Conservation (phyloP, 2,797 vertebrate species). For the Argyrosomus regius region DNA sequence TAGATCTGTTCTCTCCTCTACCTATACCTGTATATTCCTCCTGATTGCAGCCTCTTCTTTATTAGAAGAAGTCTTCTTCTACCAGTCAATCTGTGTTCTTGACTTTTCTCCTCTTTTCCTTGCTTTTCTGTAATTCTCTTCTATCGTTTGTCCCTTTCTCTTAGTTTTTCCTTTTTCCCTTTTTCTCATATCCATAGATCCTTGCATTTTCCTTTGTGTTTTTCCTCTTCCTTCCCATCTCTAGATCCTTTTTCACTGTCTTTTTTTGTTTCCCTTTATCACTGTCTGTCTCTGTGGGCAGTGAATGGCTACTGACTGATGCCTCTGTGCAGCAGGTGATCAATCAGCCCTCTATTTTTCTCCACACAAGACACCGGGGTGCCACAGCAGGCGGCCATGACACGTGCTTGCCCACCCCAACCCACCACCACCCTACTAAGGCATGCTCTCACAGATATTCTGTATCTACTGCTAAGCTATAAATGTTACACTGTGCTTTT, state of each 20-base stretch:
- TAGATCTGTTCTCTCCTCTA: conserved; percentile 4
- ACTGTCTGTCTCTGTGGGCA: conserved; percentile 42
- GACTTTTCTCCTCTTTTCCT: neutral
- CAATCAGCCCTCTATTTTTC: conserved; percentile 55
- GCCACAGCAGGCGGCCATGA: conserved; percentile 58
- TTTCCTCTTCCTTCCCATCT: conserved; percentile 7
- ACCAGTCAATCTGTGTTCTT: neutral
- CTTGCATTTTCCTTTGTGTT: too few relatives aligned
- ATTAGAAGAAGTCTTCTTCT: conserved; percentile 4
- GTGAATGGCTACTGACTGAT: conserved; percentile 46
- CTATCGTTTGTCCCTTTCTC: neutral
- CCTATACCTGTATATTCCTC: conserved; percentile 8
- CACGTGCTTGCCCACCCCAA: conserved; percentile 54
- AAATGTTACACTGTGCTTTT: neutral
- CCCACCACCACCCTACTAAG: neutral
- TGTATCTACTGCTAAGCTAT: neutral
- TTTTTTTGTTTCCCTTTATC: conserved; percentile 30
- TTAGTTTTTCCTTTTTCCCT: neutral
- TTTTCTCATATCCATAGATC: too few relatives aligned
- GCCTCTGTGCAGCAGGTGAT: conserved; percentile 68
- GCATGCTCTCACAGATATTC: conserved; percentile 8
- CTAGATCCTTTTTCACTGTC: neutral
- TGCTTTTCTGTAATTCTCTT: neutral
- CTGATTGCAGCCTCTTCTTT: conserved; percentile 13
- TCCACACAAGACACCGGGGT: conserved; percentile 48